Base-by-base conservation (phyloP, 1,140 invertebrate species). In the Stenopsyche tienmushanensis region DNA sequence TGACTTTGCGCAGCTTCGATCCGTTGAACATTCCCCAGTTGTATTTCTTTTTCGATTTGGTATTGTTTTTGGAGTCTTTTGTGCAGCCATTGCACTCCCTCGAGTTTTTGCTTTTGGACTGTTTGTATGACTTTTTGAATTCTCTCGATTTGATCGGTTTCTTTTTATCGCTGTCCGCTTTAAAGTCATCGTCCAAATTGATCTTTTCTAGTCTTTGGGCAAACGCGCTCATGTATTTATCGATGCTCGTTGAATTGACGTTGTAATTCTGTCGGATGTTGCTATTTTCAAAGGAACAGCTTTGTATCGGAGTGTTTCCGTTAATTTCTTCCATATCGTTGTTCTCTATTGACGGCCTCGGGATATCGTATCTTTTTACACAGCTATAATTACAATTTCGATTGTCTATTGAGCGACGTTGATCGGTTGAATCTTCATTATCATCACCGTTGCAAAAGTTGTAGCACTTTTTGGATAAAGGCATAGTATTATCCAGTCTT, bases 171-270 rank as follows among this genome's bases (percentile, higher is more conserved):
- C 8, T 20, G 5, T 45, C 25, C 3, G 20, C 34, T 7, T 10
- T 10, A 20, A 26, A 45, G 1, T 59, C 65, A 47, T 62, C 59
- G 21, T 26, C 29, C 2, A 45, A 21, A 41, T 54, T 53, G 21
- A 50, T 57, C 17, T 55, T 54, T 3, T 64, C 54, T 0, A 63
- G 10, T 3, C 64, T 9, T 20, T 66, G 58, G 5, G 59, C 60
- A 18, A 70, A 20, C n/a, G 68, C 68, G n/a, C 53, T 70, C 47
- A 70, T 65, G 55, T 70, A 70, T 5, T 64, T 50, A 54, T 70
- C 54, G 20, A 70, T 70, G 29, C 64, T 70, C 10, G 68, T 53
- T 1, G 68, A 23, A 26, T 47, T 60, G 1, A 8, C 10, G 62
- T 23, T 65, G 49, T 0, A 25, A 17, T 3, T 26, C 39, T 13